A percentile compares a stretch with the other conserved stretches of the same genome.
These are phyloP conservation scores for Antrozous pallidus DNA, from an alignment of 2,797 vertebrate genomes.

Conservation along the genomic window DNA sequence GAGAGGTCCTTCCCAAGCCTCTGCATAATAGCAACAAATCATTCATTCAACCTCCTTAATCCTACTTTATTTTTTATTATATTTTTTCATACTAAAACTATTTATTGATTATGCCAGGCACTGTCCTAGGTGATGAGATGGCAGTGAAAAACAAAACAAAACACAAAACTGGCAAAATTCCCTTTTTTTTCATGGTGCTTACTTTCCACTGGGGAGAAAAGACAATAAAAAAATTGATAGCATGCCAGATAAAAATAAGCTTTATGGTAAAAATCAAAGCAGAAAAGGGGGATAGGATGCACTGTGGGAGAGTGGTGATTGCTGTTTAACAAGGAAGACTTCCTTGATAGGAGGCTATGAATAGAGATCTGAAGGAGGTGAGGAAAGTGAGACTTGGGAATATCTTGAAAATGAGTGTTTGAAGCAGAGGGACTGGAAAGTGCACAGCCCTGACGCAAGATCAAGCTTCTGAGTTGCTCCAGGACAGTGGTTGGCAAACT, in stretches of 20 bases:
- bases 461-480: neutral
- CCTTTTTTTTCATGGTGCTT: slow-evolving; percentile 4
- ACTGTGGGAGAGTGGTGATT: neutral
- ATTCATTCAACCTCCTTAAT: neutral
- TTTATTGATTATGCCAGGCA: neutral
- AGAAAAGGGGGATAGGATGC: neutral
- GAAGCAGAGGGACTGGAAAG: neutral
- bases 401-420: neutral
- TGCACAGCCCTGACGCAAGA: neutral
- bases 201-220: neutral
- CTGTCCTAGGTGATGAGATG: neutral
- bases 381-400: neutral
- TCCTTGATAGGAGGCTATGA: neutral
- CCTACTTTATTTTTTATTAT: neutral
- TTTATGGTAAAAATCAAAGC: neutral
- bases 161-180: neutral
- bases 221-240: neutral
- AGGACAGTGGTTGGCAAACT: no score
- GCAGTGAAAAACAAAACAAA: neutral
- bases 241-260: neutral
- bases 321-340: neutral
- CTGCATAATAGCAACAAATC: neutral
- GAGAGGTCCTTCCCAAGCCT: neutral
- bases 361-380: neutral
- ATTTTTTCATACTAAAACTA: neutral